Evolutionary conservation across 2,888 invertebrate species (phyloP).

Genomic region (Mythimna loreyi): DNA sequence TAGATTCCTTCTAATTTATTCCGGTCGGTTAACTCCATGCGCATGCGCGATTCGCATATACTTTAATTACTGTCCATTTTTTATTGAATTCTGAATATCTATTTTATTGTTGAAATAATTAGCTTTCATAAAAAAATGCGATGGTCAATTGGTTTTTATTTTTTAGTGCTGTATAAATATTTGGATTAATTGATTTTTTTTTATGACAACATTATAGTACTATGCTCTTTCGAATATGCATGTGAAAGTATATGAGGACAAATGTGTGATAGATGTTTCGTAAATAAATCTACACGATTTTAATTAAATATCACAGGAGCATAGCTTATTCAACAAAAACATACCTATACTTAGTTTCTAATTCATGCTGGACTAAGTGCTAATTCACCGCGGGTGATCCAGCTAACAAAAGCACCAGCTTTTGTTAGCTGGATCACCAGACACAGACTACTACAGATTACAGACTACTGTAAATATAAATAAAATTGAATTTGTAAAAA

Average conservation of each 20-base stretch:
- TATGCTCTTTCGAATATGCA: too few species aligned
- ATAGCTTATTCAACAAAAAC: too few species aligned
- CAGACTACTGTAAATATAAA: too few species aligned
- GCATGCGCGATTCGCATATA: conserved; percentile 56
- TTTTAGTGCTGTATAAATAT: not conserved
- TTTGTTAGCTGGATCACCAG: too few species aligned
- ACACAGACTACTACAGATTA: too few species aligned
- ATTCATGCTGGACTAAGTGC: too few species aligned
- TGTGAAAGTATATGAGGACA: too few species aligned
- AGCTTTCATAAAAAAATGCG: conserved; percentile 48
- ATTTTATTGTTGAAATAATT: conserved; percentile 48
- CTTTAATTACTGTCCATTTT: conserved; percentile 52
- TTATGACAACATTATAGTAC: not conserved
- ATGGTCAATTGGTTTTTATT: conserved; percentile 14
- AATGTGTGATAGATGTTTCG: too few species aligned
- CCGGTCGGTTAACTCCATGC: conserved; percentile 58
- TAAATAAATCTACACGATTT: not conserved
- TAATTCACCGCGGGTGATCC: too few species aligned
- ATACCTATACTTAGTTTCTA: too few species aligned
- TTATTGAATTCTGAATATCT: conserved; percentile 54
- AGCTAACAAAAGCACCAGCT: too few species aligned
- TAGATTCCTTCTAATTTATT: conserved; percentile 60
- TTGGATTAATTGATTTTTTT: not conserved
- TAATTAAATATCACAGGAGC: not conserved
- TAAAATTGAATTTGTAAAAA: too few species aligned